phyloP scores from a whole-genome alignment of 1,140 invertebrate species.

The Zophobas atratus region DNA sequence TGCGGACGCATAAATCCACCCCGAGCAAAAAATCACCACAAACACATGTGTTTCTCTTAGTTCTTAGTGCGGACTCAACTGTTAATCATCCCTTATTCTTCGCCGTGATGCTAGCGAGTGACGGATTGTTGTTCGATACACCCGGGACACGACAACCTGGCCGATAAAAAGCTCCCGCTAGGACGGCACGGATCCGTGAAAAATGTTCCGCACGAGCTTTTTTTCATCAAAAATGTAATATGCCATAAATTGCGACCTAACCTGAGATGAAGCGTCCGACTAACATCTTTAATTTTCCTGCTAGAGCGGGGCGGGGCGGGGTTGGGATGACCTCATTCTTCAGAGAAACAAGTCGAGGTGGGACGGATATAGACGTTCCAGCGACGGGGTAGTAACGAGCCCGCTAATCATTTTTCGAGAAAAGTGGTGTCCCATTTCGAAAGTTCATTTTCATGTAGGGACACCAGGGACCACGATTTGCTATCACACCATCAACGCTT shows the following conservation, averaged over 20 bases:
- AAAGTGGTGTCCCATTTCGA: no score
- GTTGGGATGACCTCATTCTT: no score
- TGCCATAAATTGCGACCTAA: conserved; percentile 16
- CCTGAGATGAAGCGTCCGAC: neutral
- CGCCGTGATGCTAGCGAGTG: neutral
- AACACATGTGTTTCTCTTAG: neutral
- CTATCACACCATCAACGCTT: no score
- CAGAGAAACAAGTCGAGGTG: neutral
- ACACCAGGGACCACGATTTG: no score
- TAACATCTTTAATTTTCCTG: conserved; percentile 9
- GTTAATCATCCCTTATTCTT: neutral
- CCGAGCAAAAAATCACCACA: neutral
- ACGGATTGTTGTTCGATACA: conserved; percentile 16
- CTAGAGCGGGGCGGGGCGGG: no score
- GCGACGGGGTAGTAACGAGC: no score
- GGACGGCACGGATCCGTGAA: neutral
- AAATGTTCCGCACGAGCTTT: conserved; percentile 16
- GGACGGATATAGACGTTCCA: no score
- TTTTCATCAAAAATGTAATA: conserved; percentile 17
- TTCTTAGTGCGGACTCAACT: neutral
- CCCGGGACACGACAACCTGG: neutral
- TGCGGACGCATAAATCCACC: conserved; percentile 10
- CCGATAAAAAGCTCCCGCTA: conserved; percentile 7
- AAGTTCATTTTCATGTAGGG: no score
- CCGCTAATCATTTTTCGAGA: no score